Evolutionary conservation across 2,113 vertebrate species (phyloP), one percentile per base, ranked within the genome.

Genomic region (Corynorhinus townsendii): DNA sequence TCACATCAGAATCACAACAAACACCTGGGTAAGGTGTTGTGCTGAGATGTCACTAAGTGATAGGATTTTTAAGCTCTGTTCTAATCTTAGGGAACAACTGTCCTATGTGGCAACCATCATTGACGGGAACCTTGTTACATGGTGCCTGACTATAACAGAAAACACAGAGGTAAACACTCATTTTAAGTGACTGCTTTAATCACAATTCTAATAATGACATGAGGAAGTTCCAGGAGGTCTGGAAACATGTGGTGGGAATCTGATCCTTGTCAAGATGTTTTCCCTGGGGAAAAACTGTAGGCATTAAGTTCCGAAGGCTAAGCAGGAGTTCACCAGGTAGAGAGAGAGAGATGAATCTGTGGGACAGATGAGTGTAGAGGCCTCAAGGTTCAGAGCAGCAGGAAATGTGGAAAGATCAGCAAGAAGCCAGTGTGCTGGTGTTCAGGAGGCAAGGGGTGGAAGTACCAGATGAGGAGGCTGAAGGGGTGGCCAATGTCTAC

Each of bases 371-470:
- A 82, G 35, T 33, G 1, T 11, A 14, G 49, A 56, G 35, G 22
- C 20, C 20, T 62, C 20, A 7, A 89, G n/a, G 45, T 26, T 20
- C 47, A 84, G n/a, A 40, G 11, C 11, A 12, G 16, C 7, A 17
- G 4, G 33, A n/a, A 35, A 33, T 6, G 0, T 17, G 45, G 1
- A 9, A 52, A n/a, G 14, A 59, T 26, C 1, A 10, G 7, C 40
- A 68, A 66, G 56, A 22, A 52, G 28, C 28, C 35, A 30, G 52
- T 6, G 19, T 4, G 12, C 35, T 2, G 22, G 35, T 16, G 6
- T 4, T 22, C 7, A 5, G 16, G 28, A n/a, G 47, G 16, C 5
- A 1, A 49, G n/a, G 8, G 4, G 4, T 9, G 19, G 28, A 43
- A 11, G 59, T 11, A 38, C 33, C 20, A 76, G 59, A 33, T 14